phyloP scores from a whole-genome alignment of 2,113 vertebrate genomes.

The Hepsetus odoe region DNA sequence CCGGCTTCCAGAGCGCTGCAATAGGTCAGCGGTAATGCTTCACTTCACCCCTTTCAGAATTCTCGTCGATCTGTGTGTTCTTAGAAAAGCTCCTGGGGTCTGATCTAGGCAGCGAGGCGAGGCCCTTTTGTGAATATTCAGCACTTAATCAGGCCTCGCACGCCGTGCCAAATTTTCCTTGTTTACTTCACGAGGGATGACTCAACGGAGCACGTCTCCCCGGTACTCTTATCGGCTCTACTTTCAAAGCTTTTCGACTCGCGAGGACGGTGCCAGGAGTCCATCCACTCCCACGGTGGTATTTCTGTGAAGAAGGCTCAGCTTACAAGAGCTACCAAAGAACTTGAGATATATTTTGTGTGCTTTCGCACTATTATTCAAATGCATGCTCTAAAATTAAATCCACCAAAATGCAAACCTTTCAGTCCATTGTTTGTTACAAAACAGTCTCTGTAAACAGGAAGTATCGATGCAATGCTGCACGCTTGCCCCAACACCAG shows the following conservation, averaged over 20 bases:
- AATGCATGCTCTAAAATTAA: neutral
- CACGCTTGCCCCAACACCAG: no score
- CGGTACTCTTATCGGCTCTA: constrained; percentile 19
- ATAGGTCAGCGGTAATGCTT: constrained; percentile 27
- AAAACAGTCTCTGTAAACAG: no score
- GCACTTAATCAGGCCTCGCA: constrained; percentile 31
- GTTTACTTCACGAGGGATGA: constrained; percentile 4
- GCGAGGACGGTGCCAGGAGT: neutral
- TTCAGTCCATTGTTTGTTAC: no score
- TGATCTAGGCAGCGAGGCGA: constrained; percentile 14
- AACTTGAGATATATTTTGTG: neutral
- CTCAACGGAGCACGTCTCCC: constrained; percentile 13
- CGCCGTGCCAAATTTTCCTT: constrained; percentile 11
- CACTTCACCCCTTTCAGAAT: neutral
- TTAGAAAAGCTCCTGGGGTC: neutral
- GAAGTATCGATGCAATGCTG: no score
- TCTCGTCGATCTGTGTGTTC: neutral
- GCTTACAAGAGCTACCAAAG: neutral
- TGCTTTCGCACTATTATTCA: neutral
- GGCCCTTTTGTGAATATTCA: neutral
- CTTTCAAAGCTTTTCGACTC: constrained; percentile 23
- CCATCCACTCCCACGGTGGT: neutral
- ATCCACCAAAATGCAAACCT: no score
- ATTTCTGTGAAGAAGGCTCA: neutral
- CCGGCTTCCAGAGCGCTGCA: constrained; percentile 1